Percentiles rank a stretch among this genome's conserved stretches.
phyloP scores from a whole-genome alignment of 2,113 vertebrate species.

The Gymnocephalus cernua region DNA sequence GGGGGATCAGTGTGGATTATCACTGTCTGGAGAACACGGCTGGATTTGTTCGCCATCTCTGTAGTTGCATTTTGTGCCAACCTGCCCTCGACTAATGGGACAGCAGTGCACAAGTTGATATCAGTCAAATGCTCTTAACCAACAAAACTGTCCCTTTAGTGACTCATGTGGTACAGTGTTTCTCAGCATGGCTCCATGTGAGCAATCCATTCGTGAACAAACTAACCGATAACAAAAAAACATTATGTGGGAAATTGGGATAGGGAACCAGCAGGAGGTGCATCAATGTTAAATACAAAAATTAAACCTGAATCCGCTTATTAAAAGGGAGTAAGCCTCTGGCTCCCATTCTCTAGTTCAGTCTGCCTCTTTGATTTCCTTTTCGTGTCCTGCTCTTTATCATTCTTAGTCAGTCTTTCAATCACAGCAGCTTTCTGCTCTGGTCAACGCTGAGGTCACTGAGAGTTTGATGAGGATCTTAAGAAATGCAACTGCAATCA shows the following conservation, averaged over 20 bases:
- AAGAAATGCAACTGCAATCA: constrained; percentile 44
- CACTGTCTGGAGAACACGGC: constrained; percentile 72
- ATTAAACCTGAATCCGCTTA: constrained; percentile 62
- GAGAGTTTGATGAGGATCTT: constrained; percentile 49
- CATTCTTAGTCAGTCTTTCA: constrained; percentile 38
- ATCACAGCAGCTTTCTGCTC: constrained; percentile 37
- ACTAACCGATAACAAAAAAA: constrained; percentile 3
- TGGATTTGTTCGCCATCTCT: constrained; percentile 70
- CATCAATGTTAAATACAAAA: constrained; percentile 49
- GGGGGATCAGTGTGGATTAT: constrained; percentile 76
- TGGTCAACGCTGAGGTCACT: constrained; percentile 29
- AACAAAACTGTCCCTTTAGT: constrained; percentile 39
- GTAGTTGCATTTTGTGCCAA: constrained; percentile 66
- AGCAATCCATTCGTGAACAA: constrained; percentile 23
- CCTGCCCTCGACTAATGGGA: constrained; percentile 69
- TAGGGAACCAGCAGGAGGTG: not conserved
- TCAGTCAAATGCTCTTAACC: constrained; percentile 62
- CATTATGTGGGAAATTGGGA: not conserved
- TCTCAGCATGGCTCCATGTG: constrained; percentile 8
- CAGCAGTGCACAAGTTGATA: constrained; percentile 51
- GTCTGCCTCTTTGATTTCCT: constrained; percentile 49
- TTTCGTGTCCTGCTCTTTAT: constrained; percentile 35
- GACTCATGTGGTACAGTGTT: constrained; percentile 20
- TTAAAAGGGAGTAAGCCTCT: constrained; percentile 46
- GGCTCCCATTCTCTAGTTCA: constrained; percentile 35